Base-by-base conservation (phyloP, 2,888 invertebrate genomes). In the Caenorhabditis sp. region DNA sequence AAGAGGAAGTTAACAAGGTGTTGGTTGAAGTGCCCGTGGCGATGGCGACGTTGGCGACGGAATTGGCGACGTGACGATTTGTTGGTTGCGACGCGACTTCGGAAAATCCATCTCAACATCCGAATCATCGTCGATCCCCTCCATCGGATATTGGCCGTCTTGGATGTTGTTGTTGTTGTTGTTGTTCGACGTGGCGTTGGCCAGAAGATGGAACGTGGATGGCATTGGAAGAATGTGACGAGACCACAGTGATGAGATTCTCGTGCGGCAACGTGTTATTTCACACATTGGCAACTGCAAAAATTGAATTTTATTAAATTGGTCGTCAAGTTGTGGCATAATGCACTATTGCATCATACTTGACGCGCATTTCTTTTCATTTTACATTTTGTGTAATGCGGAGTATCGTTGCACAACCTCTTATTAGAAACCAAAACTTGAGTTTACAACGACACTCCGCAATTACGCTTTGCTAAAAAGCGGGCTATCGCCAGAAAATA, bases 271-370 rank as follows among this genome's bases (percentile, higher is more conserved):
- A 14, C 79, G 74, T 24, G 63, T 70, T 21, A 79, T 58, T 59
- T 77, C 79, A 53, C 62, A 60, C 66, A 79, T 67, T 55, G 74
- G 71, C 27, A 78, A 65, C 78, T 78, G 69, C n/a, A 76, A 72
- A 36, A 8, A 6, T 57, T 23, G 8, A 27, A 36, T 8, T 8
- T 8, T 36, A 36, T 12, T 36, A 36, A 36, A 36, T n/a, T n/a
- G n/a, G n/a, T n/a, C n/a, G n/a, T n/a, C n/a, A n/a, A n/a, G n/a
- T 8, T 36, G 5, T 36, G 36, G 36, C 36, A 36, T 36, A 8
- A 8, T 36, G 5, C 36, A 36, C 36, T n/a, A n/a, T n/a, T n/a
- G n/a, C n/a, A n/a, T n/a, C n/a, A n/a, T n/a, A n/a, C n/a, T n/a
- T n/a, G n/a, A n/a, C n/a, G n/a, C n/a, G n/a, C n/a, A n/a, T n/a